Base-by-base conservation (phyloP, 2,113 vertebrate species). In the Chiloscyllium plagiosum region DNA sequence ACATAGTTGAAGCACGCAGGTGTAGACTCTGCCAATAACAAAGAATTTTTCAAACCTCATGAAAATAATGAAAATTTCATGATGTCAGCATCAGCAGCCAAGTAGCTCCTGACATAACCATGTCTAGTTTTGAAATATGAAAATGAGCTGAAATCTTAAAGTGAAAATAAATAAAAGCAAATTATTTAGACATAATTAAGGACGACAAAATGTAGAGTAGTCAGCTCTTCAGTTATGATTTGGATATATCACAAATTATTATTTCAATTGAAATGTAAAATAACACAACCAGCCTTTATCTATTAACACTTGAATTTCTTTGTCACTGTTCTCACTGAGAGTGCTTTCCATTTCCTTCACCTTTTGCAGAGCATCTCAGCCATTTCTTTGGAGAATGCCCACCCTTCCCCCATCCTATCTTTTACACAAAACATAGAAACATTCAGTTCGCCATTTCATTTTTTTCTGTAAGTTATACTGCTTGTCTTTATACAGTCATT, bases 41-140 rank as follows among this genome's bases (percentile, higher is more conserved):
- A 70, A 72, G 89, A 93, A 37, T 95, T 72, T 70, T 29, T 52
- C 50, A 76, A 52, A 95, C 29, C 70, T 95, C 47, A 95, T 70
- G 94, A 50, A 95, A 95, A 95, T 70, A 76, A 95, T 95, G 94
- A 95, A 72, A 95, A 17, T 72, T 95, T 95, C 33, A 70, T 95
- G 93, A 70, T 94, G 66, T 12, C 94, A 95, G 68, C 69, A 72
- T 95, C 69, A 72, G 8, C 94, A 95, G 69, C 69, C 68, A 5
- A 33, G 69, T 70, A 24, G 47, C 22, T 95, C 15, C 61, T 33
- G 69, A 68, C 93, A 69, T 22, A 24, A 50, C 66, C 66, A 95
- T 22, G 24, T 52, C 72, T 13, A 69, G 69, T 47, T 95, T 47
- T 50, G 69, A 47, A 52, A 50, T 29, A 5, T 12, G 52, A 72